A percentile compares a stretch with the other conserved stretches of the same genome.
These are phyloP conservation scores for Amyelois transitella DNA, from an alignment of 1,140 invertebrate species.

Conservation along the genomic window DNA sequence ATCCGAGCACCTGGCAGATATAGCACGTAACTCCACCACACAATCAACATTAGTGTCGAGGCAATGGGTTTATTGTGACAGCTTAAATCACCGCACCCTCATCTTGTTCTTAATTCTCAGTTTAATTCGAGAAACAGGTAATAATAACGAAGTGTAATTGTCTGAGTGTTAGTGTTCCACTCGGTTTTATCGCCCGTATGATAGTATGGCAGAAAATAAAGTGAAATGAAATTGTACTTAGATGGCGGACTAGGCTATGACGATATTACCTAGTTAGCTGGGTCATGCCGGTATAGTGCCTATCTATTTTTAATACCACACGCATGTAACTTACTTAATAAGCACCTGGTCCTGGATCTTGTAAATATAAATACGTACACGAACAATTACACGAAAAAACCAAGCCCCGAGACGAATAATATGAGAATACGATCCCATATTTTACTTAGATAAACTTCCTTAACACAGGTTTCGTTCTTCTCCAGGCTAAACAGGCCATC, in stretches of 20 bases:
- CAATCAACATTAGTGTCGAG: conserved; percentile 21
- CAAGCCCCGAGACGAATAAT: too few species aligned
- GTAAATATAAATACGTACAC: too few species aligned
- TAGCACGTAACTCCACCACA: conserved; percentile 6
- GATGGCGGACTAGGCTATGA: not conserved
- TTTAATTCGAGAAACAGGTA: conserved; percentile 2
- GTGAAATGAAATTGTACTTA: conserved; percentile 30
- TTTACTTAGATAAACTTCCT: too few species aligned
- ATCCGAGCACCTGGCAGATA: not conserved
- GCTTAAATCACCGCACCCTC: conserved; percentile 18
- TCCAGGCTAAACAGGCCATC: too few species aligned
- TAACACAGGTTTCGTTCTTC: too few species aligned
- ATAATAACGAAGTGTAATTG: not conserved
- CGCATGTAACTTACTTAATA: too few species aligned
- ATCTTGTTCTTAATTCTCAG: conserved; percentile 10
- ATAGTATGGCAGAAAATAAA: conserved; percentile 21
- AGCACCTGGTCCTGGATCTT: too few species aligned
- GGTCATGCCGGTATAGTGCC: not conserved
- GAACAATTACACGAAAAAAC: too few species aligned
- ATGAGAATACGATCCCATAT: too few species aligned
- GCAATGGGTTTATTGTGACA: conserved; percentile 16
- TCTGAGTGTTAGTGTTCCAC: not conserved
- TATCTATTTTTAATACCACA: not conserved
- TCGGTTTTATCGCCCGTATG: not conserved
- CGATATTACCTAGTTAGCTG: not conserved